Conservation (phyloP, 2,113 vertebrate species). For the Cyphomyrus discorhynchus region DNA sequence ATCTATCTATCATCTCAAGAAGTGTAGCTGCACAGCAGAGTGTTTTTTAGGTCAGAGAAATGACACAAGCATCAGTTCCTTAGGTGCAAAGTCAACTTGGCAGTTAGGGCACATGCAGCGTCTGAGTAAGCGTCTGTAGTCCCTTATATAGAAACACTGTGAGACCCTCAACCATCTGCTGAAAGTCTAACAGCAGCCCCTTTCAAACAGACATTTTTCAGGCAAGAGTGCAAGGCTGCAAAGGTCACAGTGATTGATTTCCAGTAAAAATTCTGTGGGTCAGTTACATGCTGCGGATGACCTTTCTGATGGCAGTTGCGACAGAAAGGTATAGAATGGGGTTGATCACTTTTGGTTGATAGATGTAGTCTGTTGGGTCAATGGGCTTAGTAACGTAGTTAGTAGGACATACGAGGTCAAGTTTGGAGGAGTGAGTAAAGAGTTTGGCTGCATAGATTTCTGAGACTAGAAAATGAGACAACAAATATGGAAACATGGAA, state of each 20-base stretch:
- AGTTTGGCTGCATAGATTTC: not conserved
- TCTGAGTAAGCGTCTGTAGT: not conserved
- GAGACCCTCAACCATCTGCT: not conserved
- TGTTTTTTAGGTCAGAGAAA: not conserved
- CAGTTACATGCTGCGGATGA: conserved; percentile 14
- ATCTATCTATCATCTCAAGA: not conserved
- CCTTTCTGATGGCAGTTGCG: conserved; percentile 6
- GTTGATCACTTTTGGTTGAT: not conserved
- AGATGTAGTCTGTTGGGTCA: not conserved
- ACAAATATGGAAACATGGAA: not conserved
- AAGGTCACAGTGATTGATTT: conserved; percentile 28
- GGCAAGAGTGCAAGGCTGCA: not conserved
- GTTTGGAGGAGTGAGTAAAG: not conserved
- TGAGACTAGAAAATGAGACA: not conserved
- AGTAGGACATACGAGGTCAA: not conserved
- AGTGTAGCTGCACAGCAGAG: not conserved
- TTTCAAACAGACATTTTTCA: not conserved
- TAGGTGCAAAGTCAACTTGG: not conserved
- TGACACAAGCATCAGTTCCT: not conserved
- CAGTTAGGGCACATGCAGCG: not conserved
- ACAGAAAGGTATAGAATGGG: not conserved
- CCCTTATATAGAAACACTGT: not conserved
- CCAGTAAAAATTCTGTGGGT: conserved; percentile 23
- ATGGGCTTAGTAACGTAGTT: not conserved
- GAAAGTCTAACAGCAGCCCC: not conserved